A percentile compares a stretch with the other conserved stretches of the same genome.
Evolutionary conservation across 2,113 vertebrate genomes (phyloP).

Genomic region (Vimba vimba): DNA sequence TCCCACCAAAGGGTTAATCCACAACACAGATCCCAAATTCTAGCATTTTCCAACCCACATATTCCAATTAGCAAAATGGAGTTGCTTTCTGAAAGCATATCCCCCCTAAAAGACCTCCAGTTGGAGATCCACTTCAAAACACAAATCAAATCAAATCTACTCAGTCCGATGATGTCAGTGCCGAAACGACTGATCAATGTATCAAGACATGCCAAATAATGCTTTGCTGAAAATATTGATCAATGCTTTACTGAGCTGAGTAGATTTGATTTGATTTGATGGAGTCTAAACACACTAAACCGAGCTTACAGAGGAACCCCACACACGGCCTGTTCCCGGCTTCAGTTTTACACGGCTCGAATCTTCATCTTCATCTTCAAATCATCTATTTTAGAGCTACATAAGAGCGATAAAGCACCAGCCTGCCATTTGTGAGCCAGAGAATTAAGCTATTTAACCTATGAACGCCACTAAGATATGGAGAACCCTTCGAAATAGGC

Average conservation of each 20-base stretch:
- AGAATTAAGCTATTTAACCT: constrained; percentile 67
- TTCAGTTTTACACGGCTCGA: background rate
- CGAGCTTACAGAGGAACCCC: background rate
- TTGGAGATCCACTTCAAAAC: background rate
- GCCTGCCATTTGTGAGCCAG: constrained; percentile 57
- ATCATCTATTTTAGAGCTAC: constrained; percentile 18
- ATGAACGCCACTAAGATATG: constrained; percentile 61
- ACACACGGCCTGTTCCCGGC: background rate
- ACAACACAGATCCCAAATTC: constrained; percentile 65
- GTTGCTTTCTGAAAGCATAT: constrained; percentile 20
- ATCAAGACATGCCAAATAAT: background rate
- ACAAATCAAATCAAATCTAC: background rate
- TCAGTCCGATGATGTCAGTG: background rate
- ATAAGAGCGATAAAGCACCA: constrained; percentile 50
- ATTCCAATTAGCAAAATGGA: constrained; percentile 33
- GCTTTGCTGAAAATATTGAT: background rate
- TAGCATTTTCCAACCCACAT: constrained; percentile 49
- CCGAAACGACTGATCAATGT: background rate
- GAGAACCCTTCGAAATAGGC: constrained; percentile 58
- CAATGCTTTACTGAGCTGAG: background rate
- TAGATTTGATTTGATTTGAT: background rate
- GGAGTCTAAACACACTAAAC: background rate
- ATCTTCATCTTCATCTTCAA: background rate
- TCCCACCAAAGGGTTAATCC: constrained; percentile 84
- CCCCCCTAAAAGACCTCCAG: background rate